Conservation (phyloP, 2,888 invertebrate genomes). For the Tetramorium bicarinatum region DNA sequence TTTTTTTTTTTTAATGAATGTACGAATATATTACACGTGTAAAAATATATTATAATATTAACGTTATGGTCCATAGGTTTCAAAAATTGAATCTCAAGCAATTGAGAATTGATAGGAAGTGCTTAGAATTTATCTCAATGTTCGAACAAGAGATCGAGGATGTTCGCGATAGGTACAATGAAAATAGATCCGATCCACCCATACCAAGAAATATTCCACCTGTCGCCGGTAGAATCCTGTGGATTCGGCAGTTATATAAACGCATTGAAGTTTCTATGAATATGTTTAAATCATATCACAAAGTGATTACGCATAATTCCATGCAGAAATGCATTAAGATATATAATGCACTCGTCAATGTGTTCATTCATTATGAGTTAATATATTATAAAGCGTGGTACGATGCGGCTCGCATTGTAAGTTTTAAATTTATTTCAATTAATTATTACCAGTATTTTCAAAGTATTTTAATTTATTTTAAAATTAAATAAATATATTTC, state of each 20-base stretch:
- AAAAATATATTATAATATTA: not conserved
- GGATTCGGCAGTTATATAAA: constrained; percentile 93
- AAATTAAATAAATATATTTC: constrained; percentile 15
- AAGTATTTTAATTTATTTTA: not conserved
- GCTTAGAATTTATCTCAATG: constrained; percentile 90
- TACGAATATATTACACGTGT: too few relatives aligned
- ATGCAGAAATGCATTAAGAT: constrained; percentile 92
- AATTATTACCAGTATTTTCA: not conserved
- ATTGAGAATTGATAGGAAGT: constrained; percentile 92
- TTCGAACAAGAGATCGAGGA: constrained; percentile 91
- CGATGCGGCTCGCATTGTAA: constrained; percentile 91
- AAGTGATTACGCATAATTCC: constrained; percentile 89
- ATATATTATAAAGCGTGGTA: constrained; percentile 94
- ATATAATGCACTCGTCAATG: constrained; percentile 93
- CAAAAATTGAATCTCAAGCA: constrained; percentile 91
- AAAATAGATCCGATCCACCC: constrained; percentile 91
- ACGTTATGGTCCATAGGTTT: constrained; percentile 87
- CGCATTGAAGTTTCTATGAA: constrained; percentile 93
- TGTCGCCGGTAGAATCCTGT: constrained; percentile 92
- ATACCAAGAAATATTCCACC: constrained; percentile 93
- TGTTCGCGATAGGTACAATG: constrained; percentile 92
- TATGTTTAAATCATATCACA: constrained; percentile 86
- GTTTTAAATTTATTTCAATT: constrained; percentile 69
- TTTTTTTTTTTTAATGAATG: not conserved
- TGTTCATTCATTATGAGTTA: constrained; percentile 94